Evolutionary conservation across 2,113 vertebrate genomes (phyloP).

Genomic region (Marcusenius ussheri): DNA sequence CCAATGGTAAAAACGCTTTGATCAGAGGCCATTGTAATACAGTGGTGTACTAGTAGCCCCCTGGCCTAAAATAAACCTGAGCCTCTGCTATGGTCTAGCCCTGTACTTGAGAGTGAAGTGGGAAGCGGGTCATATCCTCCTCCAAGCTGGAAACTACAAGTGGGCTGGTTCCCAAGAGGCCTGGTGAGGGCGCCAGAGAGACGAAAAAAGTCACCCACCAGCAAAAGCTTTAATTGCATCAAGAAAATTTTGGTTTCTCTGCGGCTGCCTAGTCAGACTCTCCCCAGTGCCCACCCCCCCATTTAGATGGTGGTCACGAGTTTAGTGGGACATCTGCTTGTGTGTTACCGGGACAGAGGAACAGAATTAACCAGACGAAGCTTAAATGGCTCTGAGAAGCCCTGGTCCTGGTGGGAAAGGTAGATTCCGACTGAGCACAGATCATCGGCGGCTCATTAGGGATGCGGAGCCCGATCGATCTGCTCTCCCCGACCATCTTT

Average conservation of each 20-base stretch:
- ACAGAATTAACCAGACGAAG: background rate
- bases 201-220: background rate
- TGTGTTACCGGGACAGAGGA: background rate
- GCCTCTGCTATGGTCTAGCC: background rate
- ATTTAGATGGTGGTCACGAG: background rate
- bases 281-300: background rate
- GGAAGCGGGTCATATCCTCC: background rate
- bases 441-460: background rate
- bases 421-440: background rate
- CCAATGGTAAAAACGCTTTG: background rate
- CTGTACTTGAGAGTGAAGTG: background rate
- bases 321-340: background rate
- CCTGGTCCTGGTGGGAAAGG: background rate
- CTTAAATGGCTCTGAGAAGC: background rate
- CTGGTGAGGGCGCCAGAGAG: background rate
- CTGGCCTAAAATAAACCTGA: background rate
- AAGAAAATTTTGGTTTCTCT: background rate
- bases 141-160: background rate
- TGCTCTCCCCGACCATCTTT: constrained; percentile 40
- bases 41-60: background rate
- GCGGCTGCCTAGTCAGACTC: background rate
- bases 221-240: background rate
- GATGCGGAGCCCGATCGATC: constrained; percentile 7
- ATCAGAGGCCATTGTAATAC: background rate
- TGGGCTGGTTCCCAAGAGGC: background rate